These are phyloP conservation scores for Styela clava DNA, from an alignment of 23 tunicate species.

Conservation along the genomic window DNA sequence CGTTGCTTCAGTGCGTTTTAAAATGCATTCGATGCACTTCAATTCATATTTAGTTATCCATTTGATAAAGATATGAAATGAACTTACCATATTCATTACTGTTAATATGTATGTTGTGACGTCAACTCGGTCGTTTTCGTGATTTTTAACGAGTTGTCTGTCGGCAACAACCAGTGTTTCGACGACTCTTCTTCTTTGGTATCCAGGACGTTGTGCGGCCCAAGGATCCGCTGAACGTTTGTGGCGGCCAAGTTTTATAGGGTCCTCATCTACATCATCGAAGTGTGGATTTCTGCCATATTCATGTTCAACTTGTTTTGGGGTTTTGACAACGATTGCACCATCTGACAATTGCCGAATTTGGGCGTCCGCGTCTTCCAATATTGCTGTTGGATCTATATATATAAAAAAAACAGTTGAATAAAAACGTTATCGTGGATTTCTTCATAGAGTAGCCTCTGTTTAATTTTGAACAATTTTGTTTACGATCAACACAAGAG, in stretches of 20 bases:
- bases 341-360: slow-evolving; percentile 31
- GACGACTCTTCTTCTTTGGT: slow-evolving; percentile 37
- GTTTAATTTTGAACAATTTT: too few relatives aligned
- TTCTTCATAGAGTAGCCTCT: too few relatives aligned
- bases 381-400: slow-evolving; percentile 26
- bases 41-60: too few relatives aligned
- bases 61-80: too few relatives aligned
- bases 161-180: slow-evolving; percentile 97
- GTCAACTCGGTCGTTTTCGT: slow-evolving; percentile 73
- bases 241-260: neutral
- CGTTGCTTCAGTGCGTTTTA: too few relatives aligned
- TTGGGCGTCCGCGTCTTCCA: slow-evolving; percentile 15
- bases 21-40: too few relatives aligned
- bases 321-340: slow-evolving; percentile 28
- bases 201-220: neutral
- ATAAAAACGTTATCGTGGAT: too few relatives aligned
- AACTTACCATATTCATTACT: slow-evolving; percentile 92
- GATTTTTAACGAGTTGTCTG: slow-evolving; percentile 63
- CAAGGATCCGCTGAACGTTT: slow-evolving; percentile 2
- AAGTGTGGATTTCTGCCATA: neutral
- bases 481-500: too few relatives aligned
- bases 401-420: too few relatives aligned
- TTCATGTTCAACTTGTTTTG: neutral
- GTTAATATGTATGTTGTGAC: slow-evolving; percentile 90
- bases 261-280: neutral